Conservation (phyloP, 2,113 vertebrate genomes). For the Podarcis muralis region DNA sequence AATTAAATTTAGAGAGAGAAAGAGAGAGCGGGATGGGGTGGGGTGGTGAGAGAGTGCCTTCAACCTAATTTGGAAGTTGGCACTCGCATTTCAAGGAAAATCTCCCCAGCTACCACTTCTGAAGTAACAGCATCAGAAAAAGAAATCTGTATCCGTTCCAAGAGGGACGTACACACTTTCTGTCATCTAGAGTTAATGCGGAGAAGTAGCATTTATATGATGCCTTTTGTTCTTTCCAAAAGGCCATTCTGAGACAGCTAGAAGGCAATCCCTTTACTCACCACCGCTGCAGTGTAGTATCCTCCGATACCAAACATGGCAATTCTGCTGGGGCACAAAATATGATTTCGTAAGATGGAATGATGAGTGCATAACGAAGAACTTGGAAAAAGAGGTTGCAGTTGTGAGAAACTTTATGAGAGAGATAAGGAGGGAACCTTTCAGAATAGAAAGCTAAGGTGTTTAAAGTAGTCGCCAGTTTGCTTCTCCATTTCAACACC, state of each 20-base stretch:
- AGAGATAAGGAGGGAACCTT: background rate
- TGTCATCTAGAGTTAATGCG: background rate
- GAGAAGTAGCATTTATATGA: no score
- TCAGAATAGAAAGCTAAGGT: background rate
- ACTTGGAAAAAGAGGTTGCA: background rate
- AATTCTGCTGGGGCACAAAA: conserved; percentile 3
- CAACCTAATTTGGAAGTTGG: conserved; percentile 3
- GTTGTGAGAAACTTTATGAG: background rate
- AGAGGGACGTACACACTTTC: background rate
- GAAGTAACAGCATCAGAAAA: background rate
- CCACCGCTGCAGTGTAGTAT: background rate
- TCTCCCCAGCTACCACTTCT: accelerated
- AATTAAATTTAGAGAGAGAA: background rate
- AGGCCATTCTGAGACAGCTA: background rate
- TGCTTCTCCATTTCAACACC: background rate
- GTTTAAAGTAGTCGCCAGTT: background rate
- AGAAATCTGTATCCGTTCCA: background rate
- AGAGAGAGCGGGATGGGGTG: accelerated
- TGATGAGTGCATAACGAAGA: background rate
- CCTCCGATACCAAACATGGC: conserved; percentile 14
- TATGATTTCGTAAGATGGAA: background rate
- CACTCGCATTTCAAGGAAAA: background rate
- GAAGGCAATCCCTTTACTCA: background rate
- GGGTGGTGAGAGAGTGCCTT: no score
- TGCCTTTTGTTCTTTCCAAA: background rate